These are phyloP conservation scores for Peromyscus attwateri DNA, from an alignment of 2,797 vertebrate genomes.

Conservation along the genomic window DNA sequence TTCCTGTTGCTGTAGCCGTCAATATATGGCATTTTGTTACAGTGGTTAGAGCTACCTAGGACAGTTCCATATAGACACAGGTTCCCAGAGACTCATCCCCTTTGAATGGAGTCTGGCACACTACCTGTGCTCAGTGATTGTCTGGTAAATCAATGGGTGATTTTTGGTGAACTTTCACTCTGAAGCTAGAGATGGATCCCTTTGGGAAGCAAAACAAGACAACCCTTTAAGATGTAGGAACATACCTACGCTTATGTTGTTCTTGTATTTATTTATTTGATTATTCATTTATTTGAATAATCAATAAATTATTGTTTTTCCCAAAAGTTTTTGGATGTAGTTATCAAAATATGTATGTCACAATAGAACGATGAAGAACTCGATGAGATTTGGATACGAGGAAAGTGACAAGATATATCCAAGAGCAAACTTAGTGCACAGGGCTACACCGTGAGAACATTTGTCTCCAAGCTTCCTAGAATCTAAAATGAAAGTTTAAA, in stretches of 20 bases:
- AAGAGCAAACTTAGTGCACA: slow-evolving; percentile 2
- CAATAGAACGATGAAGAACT: not conserved
- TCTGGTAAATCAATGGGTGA: slow-evolving; percentile 28
- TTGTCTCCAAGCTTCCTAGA: slow-evolving; percentile 31
- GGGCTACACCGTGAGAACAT: not conserved
- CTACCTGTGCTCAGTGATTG: not conserved
- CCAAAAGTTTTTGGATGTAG: not conserved
- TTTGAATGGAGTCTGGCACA: not conserved
- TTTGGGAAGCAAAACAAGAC: not conserved
- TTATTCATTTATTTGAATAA: not conserved
- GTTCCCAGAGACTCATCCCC: not conserved
- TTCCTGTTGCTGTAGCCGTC: not conserved
- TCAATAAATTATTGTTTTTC: not conserved
- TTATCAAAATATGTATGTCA: slow-evolving; percentile 22
- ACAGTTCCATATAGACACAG: not conserved
- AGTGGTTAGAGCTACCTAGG: not conserved
- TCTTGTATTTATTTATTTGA: not conserved
- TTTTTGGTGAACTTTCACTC: not conserved
- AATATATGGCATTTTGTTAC: not conserved
- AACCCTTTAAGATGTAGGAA: not conserved
- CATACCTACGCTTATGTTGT: not conserved
- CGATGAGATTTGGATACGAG: not conserved
- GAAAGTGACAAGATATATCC: not conserved
- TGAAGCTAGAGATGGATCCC: not conserved
- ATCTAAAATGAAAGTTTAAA: slow-evolving; percentile 3